A percentile compares a stretch with the other conserved stretches of the same genome.
phyloP scores from a whole-genome alignment of 2,888 invertebrate genomes.

The Drosophila borborema region DNA sequence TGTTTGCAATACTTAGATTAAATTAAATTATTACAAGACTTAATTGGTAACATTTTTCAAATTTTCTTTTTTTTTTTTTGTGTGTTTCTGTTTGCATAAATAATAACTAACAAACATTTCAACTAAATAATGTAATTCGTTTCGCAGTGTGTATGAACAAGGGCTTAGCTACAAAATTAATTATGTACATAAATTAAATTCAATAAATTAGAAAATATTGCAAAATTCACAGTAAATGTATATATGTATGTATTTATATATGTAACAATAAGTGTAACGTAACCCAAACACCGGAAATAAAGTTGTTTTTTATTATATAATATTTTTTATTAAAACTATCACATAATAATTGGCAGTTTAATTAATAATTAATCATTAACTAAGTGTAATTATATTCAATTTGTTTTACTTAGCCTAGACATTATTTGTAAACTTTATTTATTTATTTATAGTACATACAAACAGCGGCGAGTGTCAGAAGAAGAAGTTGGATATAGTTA shows the following conservation, averaged over 20 bases:
- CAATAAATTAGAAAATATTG: constrained; percentile 80
- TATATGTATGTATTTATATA: constrained; percentile 29
- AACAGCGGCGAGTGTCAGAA: constrained; percentile 39
- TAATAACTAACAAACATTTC: constrained; percentile 81
- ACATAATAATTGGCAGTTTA: constrained; percentile 82
- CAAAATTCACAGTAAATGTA: constrained; percentile 60
- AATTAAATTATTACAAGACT: constrained; percentile 54
- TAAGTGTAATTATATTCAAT: constrained; percentile 42
- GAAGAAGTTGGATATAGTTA: constrained; percentile 4
- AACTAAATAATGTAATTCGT: constrained; percentile 65
- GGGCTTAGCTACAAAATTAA: constrained; percentile 41
- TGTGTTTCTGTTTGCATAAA: constrained; percentile 64
- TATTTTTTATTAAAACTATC: constrained; percentile 75
- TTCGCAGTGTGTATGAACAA: constrained; percentile 57
- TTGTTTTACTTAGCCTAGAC: constrained; percentile 42
- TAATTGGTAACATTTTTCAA: constrained; percentile 43
- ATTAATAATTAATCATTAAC: constrained; percentile 48
- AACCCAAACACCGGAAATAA: constrained; percentile 73
- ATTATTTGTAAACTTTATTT: not conserved
- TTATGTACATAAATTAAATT: constrained; percentile 74
- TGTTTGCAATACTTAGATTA: constrained; percentile 74
- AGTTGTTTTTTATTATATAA: constrained; percentile 20
- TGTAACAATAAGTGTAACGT: constrained; percentile 63
- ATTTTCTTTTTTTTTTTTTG: constrained; percentile 1
- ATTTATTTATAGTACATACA: constrained; percentile 42